A percentile compares a stretch with the other conserved stretches of the same genome.
Conservation (phyloP, 1,140 invertebrate species). For the Varroa destructor region DNA sequence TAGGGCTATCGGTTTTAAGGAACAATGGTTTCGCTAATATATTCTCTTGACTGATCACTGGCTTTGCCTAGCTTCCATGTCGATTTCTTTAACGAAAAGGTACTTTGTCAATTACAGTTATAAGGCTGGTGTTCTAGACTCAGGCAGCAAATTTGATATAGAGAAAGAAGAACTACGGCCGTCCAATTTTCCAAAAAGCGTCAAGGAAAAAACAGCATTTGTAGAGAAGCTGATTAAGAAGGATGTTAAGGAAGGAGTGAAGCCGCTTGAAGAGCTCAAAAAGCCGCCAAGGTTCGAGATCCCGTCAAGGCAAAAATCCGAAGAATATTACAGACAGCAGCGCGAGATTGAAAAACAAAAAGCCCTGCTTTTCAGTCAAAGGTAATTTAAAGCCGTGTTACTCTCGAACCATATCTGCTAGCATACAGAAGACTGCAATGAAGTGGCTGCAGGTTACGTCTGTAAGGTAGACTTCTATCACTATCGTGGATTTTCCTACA, state of each 20-base stretch:
- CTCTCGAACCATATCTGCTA: neutral
- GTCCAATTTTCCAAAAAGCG: conserved; percentile 17
- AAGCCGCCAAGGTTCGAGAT: conserved; percentile 23
- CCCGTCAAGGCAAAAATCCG: conserved; percentile 21
- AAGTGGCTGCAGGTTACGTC: no score
- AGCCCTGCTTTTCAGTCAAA: neutral
- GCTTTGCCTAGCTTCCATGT: no score
- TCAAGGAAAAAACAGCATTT: conserved; percentile 18
- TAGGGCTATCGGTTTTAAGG: no score
- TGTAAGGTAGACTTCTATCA: no score
- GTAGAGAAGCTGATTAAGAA: conserved; percentile 24
- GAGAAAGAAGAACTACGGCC: conserved; percentile 14
- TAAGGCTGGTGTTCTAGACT: conserved; percentile 5
- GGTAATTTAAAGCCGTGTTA: neutral
- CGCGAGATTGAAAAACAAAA: conserved; percentile 14
- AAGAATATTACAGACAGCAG: conserved; percentile 17
- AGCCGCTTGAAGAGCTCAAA: conserved; percentile 22
- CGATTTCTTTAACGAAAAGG: no score
- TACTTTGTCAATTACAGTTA: neutral
- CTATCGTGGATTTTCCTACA: no score
- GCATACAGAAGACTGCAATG: no score
- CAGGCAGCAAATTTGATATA: neutral
- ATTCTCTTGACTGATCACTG: no score
- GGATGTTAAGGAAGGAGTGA: conserved; percentile 18
- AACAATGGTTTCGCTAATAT: no score